Evolutionary conservation across 2,888 invertebrate species (phyloP), one percentile per base, ranked within the genome.

Genomic region (Dugesia japonica): DNA sequence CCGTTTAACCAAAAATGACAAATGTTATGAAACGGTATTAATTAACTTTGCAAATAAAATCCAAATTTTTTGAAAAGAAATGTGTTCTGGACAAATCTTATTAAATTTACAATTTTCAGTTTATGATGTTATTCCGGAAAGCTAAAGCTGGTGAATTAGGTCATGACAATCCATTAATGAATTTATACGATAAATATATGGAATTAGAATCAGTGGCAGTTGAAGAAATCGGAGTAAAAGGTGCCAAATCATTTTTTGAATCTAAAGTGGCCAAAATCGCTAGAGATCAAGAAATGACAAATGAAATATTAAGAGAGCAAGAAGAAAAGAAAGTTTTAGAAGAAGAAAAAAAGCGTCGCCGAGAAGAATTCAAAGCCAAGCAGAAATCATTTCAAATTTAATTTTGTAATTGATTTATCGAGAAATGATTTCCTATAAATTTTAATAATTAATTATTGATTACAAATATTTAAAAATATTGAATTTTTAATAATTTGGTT

Each of bases 221-320:
- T 0, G 92, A 92, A 79, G 90, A 92, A 86, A 92, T 92, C 26
- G 94, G 94, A 0, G 94, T 94, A 0, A 90, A 90, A 79, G 94
- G 93, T 17, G 94, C 94, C 38, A 94, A 94, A 84, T 89, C 90
- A 82, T 94, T 94, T 87, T 94, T 94, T 82, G 92, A 94, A 87
- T 92, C 93, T 0, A 94, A 94, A 89, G 94, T 94, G 81, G 91
- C 91, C 82, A 90, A 92, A 82, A 88, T 92, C 79, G 86, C 89
- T 13, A 89, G 89, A 81, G 88, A 89, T 77, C 91, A 89, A 82
- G 92, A 92, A 86, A 94, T 94, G 85, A 93, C 93, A 82, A 89
- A 90, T 80, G 94, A 94, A 86, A 93, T 94, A 79, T 88, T 90
- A 78, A 89, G 90, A 84, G 94, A 94, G 83, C 92, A 94, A 83